Conservation (phyloP, 2,113 vertebrate genomes). For the Oncorhynchus masou region DNA sequence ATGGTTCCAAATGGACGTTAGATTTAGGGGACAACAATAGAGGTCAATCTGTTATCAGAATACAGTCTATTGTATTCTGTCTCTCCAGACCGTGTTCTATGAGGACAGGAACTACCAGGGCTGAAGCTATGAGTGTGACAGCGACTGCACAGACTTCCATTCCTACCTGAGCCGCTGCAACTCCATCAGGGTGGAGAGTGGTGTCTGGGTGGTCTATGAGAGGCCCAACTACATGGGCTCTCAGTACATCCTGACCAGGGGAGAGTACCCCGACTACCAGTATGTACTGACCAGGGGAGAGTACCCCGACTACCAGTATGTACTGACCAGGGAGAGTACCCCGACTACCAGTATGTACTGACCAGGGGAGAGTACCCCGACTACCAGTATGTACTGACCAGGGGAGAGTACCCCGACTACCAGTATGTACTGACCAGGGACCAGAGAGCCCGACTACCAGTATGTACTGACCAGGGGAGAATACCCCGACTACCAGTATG, state of each 20-base stretch:
- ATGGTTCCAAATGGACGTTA: too few relatives aligned
- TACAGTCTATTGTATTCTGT: background rate
- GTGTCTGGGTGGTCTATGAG: constrained; percentile 89
- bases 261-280: constrained; percentile 76
- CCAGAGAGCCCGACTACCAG: constrained; percentile 73
- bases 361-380: constrained; percentile 49
- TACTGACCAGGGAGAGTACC: too few relatives aligned
- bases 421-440: constrained; percentile 36
- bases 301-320: constrained; percentile 70
- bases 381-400: constrained; percentile 57
- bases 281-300: too few relatives aligned
- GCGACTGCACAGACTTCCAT: constrained; percentile 86
- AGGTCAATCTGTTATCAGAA: background rate
- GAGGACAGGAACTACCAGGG: constrained; percentile 93
- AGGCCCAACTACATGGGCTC: constrained; percentile 84
- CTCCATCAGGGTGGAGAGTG: constrained; percentile 88
- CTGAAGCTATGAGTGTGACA: constrained; percentile 83
- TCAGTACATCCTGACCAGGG: constrained; percentile 84
- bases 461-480: too few relatives aligned
- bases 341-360: constrained; percentile 70
- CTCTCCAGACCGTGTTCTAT: constrained; percentile 84
- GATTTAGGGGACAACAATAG: background rate
- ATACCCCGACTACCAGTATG: constrained; percentile 70
- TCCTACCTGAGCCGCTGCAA: constrained; percentile 86
- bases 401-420: constrained; percentile 63